These are phyloP conservation scores for Morone chrysops DNA, from an alignment of 2,113 vertebrate species.

Conservation along the genomic window DNA sequence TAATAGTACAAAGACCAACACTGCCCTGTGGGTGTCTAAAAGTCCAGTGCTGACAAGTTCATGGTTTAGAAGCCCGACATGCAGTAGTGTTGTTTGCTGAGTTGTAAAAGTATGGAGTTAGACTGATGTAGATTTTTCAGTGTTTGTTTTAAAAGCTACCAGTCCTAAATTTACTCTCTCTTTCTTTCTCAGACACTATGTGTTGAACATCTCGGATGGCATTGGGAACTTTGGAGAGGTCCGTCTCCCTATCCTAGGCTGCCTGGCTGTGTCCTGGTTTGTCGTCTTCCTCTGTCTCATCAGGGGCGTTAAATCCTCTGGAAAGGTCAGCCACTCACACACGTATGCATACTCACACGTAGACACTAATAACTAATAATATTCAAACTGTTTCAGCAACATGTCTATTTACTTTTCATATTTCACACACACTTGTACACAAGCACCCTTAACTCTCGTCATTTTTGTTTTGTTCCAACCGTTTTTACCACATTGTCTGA, in stretches of 20 bases:
- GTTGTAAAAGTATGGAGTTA: too few species aligned
- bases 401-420: not conserved
- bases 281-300: conserved; percentile 99
- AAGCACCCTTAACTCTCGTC: not conserved
- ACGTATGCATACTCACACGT: not conserved
- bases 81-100: not conserved
- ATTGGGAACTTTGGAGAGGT: conserved; percentile 96
- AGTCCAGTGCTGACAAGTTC: not conserved
- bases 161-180: too few species aligned
- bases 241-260: conserved; percentile 93
- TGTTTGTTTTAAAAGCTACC: not conserved
- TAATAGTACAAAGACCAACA: not conserved
- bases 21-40: not conserved
- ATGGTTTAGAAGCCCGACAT: not conserved
- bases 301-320: conserved; percentile 96
- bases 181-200: conserved; percentile 87
- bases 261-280: conserved; percentile 93
- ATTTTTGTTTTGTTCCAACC: not conserved
- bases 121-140: not conserved
- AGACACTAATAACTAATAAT: not conserved
- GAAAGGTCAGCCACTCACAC: conserved; percentile 87
- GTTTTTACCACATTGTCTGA: conserved; percentile 9
- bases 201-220: conserved; percentile 93
- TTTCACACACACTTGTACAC: not conserved
- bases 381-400: not conserved